Evolutionary conservation across 2,113 vertebrate genomes (phyloP), one percentile per base, ranked within the genome.

Genomic region (Nibea coibor): DNA sequence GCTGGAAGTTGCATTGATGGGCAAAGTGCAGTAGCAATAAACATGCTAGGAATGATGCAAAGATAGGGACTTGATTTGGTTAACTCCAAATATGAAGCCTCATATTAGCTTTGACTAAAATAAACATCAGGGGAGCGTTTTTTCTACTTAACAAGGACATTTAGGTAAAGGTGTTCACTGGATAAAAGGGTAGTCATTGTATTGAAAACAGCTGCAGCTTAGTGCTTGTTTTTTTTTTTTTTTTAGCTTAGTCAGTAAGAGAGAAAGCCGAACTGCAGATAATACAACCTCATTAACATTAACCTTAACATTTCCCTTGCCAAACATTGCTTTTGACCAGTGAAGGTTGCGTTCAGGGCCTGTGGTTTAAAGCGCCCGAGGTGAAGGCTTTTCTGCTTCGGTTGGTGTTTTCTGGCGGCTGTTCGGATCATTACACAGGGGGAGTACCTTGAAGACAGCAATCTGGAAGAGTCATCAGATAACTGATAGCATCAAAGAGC

Each of bases 391-490:
- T 15, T 69, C 14, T 26, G 5, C 31, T 51, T 72, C 51, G 20
- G 39, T 72, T 50, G 65, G 35, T 58, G 63, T 78, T 88, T 78
- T 45, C 84, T 85, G 71, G 74, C 72, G 6, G 35, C 48, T 63
- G 72, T 75, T 63, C 68, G 45, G 58, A 43, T 35, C 51, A 61
- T 69, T 81, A 71, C 57, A 76, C 67, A 14, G 35, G 42, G 61
- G 57, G 48, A 53, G 68, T 5, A 56, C 74, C 74, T 65, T 51
- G 50, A 56, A 67, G 58, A 12, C 58, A 68, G 75, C 63, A 26
- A 42, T 84, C 83, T 87, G 79, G 72, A 82, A 84, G 62, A 61
- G 47, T 72, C 67, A 87, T 82, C 77, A 80, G 65, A 39, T 14
- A 59, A 67, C 66, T 28, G 51, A 80, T 10, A 47, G 26, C 26